Conservation (phyloP, 2,113 vertebrate genomes). For the Corvus cornix region DNA sequence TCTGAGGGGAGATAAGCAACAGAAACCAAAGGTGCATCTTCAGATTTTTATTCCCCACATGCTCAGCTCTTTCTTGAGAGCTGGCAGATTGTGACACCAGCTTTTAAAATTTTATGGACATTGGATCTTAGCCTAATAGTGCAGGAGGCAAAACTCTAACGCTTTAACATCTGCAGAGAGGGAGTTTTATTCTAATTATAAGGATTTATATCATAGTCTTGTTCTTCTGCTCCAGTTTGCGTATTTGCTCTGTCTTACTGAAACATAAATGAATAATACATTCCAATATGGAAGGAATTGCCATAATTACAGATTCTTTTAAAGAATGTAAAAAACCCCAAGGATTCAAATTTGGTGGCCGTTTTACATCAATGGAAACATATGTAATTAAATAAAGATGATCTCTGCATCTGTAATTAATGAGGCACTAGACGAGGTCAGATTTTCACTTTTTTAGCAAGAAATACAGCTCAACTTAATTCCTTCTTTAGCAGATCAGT, state of each 20-base stretch:
- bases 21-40: neutral
- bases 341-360: neutral
- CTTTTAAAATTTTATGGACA: slow-evolving; percentile 31
- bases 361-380: neutral
- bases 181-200: slow-evolving; percentile 37
- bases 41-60: neutral
- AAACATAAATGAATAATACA: slow-evolving; percentile 32
- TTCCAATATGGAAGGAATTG: neutral
- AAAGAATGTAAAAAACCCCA: neutral
- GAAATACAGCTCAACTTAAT: neutral
- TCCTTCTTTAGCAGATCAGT: neutral
- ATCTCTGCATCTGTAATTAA: slow-evolving; percentile 28
- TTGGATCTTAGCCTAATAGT: slow-evolving; percentile 31
- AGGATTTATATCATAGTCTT: slow-evolving; percentile 35
- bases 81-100: neutral
- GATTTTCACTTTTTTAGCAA: neutral
- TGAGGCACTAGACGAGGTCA: neutral
- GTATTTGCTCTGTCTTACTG: slow-evolving; percentile 2
- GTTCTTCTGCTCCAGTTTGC: slow-evolving; percentile 21
- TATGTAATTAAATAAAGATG: slow-evolving; percentile 30
- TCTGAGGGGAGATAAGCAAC: neutral
- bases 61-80: neutral
- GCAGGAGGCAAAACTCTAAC: neutral
- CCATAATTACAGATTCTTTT: slow-evolving; percentile 31
- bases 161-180: slow-evolving; percentile 40